phyloP scores from a whole-genome alignment of 2,113 vertebrate genomes.

The Dromaius novaehollandiae region DNA sequence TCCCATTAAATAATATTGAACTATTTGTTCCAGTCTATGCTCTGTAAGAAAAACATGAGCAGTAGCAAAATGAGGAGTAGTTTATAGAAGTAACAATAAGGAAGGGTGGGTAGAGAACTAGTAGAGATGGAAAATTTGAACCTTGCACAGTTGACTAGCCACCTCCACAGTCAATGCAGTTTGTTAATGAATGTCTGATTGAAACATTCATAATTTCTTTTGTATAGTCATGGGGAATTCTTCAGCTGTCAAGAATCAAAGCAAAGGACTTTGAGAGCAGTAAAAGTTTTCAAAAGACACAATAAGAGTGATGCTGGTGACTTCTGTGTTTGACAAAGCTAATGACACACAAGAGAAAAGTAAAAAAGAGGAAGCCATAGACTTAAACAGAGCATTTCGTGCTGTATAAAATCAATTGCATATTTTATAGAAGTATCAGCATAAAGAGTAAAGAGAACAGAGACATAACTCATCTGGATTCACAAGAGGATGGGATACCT shows the following conservation, averaged over 20 bases:
- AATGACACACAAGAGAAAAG: not conserved
- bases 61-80: not conserved
- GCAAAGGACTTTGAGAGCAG: not conserved
- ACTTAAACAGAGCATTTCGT: not conserved
- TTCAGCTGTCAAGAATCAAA: not conserved
- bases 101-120: not conserved
- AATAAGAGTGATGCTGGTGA: not conserved
- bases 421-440: not conserved
- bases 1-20: not conserved
- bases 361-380: not conserved
- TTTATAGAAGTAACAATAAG: not conserved
- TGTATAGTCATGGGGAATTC: not conserved
- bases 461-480: not conserved
- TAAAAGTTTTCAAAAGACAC: not conserved
- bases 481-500: not conserved
- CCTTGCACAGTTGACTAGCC: not conserved
- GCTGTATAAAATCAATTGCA: not conserved
- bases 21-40: not conserved
- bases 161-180: not conserved
- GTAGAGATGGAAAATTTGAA: not conserved
- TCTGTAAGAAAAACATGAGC: not conserved
- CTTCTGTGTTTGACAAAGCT: not conserved
- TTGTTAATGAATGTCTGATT: not conserved
- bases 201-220: not conserved
- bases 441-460: not conserved